phyloP scores from a whole-genome alignment of 2,797 vertebrate species.

The Glyptemys insculpta region DNA sequence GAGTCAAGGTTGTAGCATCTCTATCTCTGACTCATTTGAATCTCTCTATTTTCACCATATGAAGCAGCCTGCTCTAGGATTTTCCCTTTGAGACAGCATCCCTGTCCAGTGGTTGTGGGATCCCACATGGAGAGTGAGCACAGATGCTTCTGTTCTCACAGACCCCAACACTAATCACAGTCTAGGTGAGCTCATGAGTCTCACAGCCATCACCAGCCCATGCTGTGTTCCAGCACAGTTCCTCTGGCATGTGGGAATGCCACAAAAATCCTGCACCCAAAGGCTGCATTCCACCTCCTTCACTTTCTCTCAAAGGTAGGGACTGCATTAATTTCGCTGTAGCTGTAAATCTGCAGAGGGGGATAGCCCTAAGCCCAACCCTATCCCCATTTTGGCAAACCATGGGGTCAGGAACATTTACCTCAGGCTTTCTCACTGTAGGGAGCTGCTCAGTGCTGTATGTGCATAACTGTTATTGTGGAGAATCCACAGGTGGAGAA shows the following conservation, averaged over 20 bases:
- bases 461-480: neutral
- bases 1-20: neutral
- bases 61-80: conserved; percentile 12
- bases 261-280: neutral
- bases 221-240: conserved; percentile 1
- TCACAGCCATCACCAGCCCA: accelerated
- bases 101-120: conserved; percentile 18
- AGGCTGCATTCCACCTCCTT: neutral
- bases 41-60: conserved; percentile 8
- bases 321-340: neutral
- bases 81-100: conserved; percentile 5
- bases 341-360: neutral
- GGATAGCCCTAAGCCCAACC: neutral
- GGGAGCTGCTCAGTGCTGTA: neutral
- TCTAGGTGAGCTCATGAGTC: neutral
- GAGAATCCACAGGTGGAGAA: neutral
- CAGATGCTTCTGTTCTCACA: neutral
- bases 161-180: conserved; percentile 21
- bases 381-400: conserved; percentile 3
- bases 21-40: neutral
- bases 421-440: neutral
- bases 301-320: neutral
- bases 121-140: accelerated
- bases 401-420: neutral
- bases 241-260: neutral